Conservation (phyloP, 2,797 vertebrate species). For the Sternarchorhynchus goeldii region DNA sequence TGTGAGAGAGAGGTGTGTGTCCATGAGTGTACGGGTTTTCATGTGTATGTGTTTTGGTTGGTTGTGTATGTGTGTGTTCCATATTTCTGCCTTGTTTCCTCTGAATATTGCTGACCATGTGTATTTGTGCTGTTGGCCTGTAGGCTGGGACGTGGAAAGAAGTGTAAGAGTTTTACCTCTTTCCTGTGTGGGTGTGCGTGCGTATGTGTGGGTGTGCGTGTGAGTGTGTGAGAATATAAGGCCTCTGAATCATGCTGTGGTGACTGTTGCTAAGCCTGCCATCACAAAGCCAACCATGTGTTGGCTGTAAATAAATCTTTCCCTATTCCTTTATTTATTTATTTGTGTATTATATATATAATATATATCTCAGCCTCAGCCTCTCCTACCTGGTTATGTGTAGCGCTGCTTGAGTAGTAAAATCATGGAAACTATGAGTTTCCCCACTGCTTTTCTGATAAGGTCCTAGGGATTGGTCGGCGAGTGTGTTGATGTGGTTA, state of each 20-base stretch:
- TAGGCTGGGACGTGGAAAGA: background rate
- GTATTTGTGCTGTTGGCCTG: background rate
- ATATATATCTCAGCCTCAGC: background rate
- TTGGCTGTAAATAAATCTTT: slow-evolving; percentile 1
- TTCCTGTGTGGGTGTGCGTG: background rate
- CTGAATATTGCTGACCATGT: slow-evolving; percentile 18
- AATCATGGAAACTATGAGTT: slow-evolving; percentile 53
- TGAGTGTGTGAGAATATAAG: background rate
- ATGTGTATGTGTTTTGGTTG: too few species aligned
- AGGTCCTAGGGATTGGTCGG: slow-evolving; percentile 4
- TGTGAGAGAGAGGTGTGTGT: too few species aligned
- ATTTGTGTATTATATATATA: background rate
- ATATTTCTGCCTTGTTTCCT: background rate
- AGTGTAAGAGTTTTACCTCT: background rate
- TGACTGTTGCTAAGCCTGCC: slow-evolving; percentile 37
- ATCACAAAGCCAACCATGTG: slow-evolving; percentile 15
- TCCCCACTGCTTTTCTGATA: slow-evolving; percentile 36
- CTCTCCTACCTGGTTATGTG: slow-evolving; percentile 28
- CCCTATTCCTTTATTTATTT: background rate
- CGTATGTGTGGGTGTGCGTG: slow-evolving; percentile 13
- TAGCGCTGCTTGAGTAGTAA: slow-evolving; percentile 34
- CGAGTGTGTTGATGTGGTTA: slow-evolving; percentile 6
- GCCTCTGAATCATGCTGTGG: slow-evolving; percentile 18
- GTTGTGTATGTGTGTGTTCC: background rate
- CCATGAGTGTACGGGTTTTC: too few species aligned